Evolutionary conservation across 2,888 invertebrate species (phyloP).

Genomic region (Podabrus alpinus): DNA sequence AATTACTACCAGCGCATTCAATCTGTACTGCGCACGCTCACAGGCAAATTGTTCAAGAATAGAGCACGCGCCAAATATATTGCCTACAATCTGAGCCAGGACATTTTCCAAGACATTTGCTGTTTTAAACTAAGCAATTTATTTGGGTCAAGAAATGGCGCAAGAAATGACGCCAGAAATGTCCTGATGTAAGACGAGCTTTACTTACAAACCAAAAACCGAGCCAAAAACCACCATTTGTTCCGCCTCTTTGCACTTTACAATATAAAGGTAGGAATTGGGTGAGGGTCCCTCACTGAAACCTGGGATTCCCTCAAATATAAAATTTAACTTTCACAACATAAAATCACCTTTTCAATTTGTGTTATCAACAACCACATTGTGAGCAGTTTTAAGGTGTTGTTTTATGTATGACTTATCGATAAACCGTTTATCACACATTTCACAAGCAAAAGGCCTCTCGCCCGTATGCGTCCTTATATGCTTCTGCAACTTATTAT

Average conservation of each 20-base stretch:
- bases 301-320: background rate
- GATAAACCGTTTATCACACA: slow-evolving; percentile 49
- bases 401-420: slow-evolving; percentile 61
- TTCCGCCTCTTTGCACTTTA: background rate
- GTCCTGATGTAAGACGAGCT: no score
- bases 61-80: no score
- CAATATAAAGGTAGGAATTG: background rate
- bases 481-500: slow-evolving; percentile 48
- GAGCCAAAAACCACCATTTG: background rate
- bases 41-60: no score
- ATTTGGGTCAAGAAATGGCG: no score
- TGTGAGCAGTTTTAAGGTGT: slow-evolving; percentile 61
- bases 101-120: no score
- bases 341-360: background rate
- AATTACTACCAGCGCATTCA: no score
- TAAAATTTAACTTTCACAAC: background rate
- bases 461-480: slow-evolving; percentile 47
- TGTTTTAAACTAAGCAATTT: no score
- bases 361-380: slow-evolving; percentile 39
- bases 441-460: slow-evolving; percentile 44
- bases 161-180: no score
- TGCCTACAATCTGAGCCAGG: no score
- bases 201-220: no score
- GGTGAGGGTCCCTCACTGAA: background rate
- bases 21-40: no score